Base-by-base conservation (phyloP, 2,113 vertebrate species). In the Grallaria varia region DNA sequence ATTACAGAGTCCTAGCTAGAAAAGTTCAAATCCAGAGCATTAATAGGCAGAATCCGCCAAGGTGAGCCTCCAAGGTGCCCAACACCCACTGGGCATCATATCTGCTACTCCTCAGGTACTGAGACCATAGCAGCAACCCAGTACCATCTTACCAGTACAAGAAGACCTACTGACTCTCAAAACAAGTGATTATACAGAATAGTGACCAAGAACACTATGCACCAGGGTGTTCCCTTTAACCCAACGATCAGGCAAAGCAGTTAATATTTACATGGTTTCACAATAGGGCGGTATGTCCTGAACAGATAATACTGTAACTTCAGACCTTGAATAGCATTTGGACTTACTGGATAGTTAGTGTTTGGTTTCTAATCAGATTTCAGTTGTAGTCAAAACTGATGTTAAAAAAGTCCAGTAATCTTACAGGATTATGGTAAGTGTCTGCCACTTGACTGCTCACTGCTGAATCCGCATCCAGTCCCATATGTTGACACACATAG, bases 241-340 rank as follows among this genome's bases (percentile, higher is more conserved):
- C 72, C 56, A 86, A 37, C 6, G 59, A 35, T 93, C 83, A 68
- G 37, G 82, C 14, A 1, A 77, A 69, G 79, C 0, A 0, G 88
- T 93, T 94, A 95, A 94, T 96, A 69, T 91, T 93, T 93, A 94
- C 79, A 22, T 4, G 49, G 79, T 96, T 97, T 94, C 93, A 94
- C 87, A 96, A 90, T 6, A 89, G 91, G 58, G 59, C 1, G 1
- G 80, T 58, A 95, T 68, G 85, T 89, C 44, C 90, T 37, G 27
- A 90, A 74, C 30, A 84, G 87, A 94, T 92, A 93, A 90, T 35
- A 63, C 33, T 77, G 87, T 83, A 93, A 92, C 82, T 94, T 86
- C 90, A 95, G 95, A 72, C 73, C 64, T 84, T 68, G 73, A 80
- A 52, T 53, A 21, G 44, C 1, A 4, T 71, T 86, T 3, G 3